Percentiles rank a stretch among this genome's conserved stretches.
Conservation (phyloP, 2,797 vertebrate species). For the Argyrosomus regius region DNA sequence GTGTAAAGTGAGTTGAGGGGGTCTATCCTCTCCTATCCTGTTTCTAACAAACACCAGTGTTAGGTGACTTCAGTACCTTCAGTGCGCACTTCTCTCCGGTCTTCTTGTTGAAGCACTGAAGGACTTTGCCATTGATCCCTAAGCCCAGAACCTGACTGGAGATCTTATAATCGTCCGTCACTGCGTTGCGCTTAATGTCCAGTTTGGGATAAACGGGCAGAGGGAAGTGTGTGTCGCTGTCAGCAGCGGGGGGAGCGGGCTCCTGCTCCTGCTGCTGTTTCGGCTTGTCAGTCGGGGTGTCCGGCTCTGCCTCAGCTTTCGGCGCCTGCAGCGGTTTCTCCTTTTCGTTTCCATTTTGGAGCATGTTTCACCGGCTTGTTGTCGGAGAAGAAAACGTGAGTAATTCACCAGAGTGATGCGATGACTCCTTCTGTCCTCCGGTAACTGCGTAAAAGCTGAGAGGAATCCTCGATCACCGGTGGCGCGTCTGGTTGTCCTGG, state of each 20-base stretch:
- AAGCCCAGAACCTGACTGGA: constrained; percentile 95
- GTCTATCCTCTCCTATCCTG: not conserved
- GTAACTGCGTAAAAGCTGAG: constrained; percentile 37
- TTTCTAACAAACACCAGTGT: constrained; percentile 8
- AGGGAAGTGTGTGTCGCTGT: constrained; percentile 72
- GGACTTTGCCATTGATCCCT: constrained; percentile 98
- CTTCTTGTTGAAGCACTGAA: constrained; percentile 93
- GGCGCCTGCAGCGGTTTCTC: constrained; percentile 62
- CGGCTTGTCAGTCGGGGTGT: constrained; percentile 36
- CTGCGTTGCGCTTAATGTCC: constrained; percentile 94
- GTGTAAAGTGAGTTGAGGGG: not conserved
- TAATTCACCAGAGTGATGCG: constrained; percentile 24
- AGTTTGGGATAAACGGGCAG: constrained; percentile 83
- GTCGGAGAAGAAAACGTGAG: constrained; percentile 7
- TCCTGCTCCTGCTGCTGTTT: not conserved
- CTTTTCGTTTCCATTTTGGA: constrained; percentile 82
- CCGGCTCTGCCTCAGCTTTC: constrained; percentile 63
- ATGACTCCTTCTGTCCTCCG: constrained; percentile 37
- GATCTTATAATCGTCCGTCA: constrained; percentile 96
- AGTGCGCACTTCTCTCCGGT: constrained; percentile 95
- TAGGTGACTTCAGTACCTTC: constrained; percentile 86
- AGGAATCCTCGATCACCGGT: constrained; percentile 9
- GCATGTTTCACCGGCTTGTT: constrained; percentile 73
- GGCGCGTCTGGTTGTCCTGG: constrained; percentile 40
- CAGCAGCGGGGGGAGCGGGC: not conserved